phyloP scores from a whole-genome alignment of 2,113 vertebrate genomes.

The Carlito syrichta region DNA sequence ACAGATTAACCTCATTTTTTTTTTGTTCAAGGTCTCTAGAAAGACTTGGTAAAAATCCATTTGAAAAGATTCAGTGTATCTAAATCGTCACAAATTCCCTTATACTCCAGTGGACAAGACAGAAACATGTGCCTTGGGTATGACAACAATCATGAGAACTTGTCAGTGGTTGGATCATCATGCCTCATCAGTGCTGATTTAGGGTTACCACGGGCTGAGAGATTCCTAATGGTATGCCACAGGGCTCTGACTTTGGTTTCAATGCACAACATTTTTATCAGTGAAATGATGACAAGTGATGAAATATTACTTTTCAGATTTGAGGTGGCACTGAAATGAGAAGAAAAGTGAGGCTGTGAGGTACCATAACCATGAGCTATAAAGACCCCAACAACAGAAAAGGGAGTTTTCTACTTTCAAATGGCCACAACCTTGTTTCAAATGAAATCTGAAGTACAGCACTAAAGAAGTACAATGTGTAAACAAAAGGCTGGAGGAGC shows the following conservation, averaged over 20 bases:
- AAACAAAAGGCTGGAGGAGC: not conserved
- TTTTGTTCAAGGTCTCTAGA: not conserved
- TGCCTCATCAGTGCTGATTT: rapidly evolving
- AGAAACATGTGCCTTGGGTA: not conserved
- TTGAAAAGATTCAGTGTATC: not conserved
- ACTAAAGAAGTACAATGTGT: not conserved
- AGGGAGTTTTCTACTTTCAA: not conserved
- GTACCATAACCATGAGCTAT: not conserved
- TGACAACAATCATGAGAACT: not conserved
- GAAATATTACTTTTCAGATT: not conserved
- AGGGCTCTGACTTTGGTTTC: not conserved
- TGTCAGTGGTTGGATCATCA: not conserved
- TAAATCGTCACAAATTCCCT: not conserved
- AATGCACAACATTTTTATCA: not conserved
- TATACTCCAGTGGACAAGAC: not conserved
- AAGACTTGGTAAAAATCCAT: not conserved
- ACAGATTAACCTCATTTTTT: not conserved
- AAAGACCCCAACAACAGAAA: not conserved
- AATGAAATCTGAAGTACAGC: not conserved
- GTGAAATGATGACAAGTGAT: not conserved
- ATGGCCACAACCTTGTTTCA: not conserved
- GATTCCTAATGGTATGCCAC: rapidly evolving
- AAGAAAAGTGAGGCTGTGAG: not conserved
- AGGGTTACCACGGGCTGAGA: not conserved
- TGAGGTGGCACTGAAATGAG: not conserved